Conservation (phyloP, 2,113 vertebrate genomes). For the Dipodomys ordii region DNA sequence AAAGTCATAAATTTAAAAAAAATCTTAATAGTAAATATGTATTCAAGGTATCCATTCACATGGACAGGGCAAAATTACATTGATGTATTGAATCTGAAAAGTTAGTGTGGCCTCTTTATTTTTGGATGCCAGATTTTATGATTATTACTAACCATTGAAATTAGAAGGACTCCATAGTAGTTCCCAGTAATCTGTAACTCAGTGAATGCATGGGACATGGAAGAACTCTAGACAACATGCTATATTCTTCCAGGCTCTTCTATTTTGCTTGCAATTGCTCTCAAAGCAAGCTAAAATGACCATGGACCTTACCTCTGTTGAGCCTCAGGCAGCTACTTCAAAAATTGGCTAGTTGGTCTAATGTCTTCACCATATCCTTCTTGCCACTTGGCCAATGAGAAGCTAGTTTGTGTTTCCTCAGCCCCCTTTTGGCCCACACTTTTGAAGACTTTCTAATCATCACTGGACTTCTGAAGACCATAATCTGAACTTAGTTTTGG, state of each 20-base stretch:
- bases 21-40: not conserved
- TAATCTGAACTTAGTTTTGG: not conserved
- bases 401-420: not conserved
- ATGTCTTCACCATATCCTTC: not conserved
- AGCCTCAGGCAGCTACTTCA: not conserved
- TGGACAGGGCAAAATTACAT: not conserved
- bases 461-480: not conserved
- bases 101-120: too few relatives aligned
- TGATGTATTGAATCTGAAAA: not conserved
- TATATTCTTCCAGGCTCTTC: not conserved
- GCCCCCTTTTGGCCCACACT: not conserved
- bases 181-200: not conserved
- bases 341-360: not conserved
- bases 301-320: too few relatives aligned
- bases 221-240: not conserved
- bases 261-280: too few relatives aligned
- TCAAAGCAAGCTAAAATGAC: not conserved
- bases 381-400: not conserved
- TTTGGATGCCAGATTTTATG: not conserved
- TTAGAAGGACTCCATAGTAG: not conserved
- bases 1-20: conserved; percentile 13
- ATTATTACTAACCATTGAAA: not conserved
- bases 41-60: not conserved
- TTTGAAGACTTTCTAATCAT: not conserved
- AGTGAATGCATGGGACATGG: not conserved